These are phyloP conservation scores for Ispidina lecontei DNA, from an alignment of 2,797 vertebrate species.

Conservation along the genomic window DNA sequence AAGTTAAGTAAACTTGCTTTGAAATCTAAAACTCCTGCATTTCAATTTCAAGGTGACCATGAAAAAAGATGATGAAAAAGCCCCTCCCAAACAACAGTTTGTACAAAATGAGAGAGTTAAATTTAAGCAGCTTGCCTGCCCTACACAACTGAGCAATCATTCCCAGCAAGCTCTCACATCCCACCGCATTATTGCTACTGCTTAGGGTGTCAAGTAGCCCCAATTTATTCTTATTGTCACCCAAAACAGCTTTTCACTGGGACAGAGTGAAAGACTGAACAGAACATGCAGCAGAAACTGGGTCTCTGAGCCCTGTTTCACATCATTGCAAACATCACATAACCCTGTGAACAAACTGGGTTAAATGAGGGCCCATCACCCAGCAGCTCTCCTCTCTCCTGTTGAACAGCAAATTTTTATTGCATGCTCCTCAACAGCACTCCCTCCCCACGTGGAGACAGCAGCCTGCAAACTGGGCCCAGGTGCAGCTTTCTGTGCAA, in stretches of 20 bases:
- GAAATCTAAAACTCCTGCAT: neutral
- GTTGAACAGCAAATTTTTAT: neutral
- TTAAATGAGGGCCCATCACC: too few relatives aligned
- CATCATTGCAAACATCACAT: neutral
- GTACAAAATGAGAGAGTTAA: neutral
- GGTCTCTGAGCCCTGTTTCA: neutral
- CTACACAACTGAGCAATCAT: too few relatives aligned
- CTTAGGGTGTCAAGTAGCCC: neutral
- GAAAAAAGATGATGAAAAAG: neutral
- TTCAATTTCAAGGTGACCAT: neutral
- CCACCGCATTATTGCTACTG: neutral
- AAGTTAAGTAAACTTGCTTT: neutral
- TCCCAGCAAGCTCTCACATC: neutral
- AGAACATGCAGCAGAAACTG: neutral
- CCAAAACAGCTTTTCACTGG: neutral
- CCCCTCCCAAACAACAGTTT: neutral
- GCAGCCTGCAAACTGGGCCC: too few relatives aligned
- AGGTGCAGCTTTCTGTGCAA: neutral
- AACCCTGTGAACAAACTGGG: neutral
- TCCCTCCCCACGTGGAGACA: fast-evolving
- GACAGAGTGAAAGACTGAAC: neutral
- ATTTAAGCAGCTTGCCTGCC: neutral
- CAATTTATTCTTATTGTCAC: fast-evolving
- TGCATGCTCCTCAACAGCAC: neutral
- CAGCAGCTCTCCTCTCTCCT: too few relatives aligned